Base-by-base conservation (phyloP, 2,888 invertebrate species). In the Zeuzera pyrina region DNA sequence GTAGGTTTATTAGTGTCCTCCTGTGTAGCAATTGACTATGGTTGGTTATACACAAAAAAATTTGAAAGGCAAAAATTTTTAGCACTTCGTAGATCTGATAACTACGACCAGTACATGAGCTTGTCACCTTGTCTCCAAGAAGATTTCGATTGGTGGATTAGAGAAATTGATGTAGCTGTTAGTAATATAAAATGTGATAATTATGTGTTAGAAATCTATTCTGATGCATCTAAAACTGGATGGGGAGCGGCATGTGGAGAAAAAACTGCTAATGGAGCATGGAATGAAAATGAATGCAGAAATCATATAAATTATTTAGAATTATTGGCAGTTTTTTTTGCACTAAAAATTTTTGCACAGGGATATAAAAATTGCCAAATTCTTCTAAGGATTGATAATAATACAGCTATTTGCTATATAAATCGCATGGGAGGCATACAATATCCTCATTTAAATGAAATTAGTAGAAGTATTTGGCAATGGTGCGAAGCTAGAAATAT, bases 11-110 rank as follows among this genome's bases (percentile, higher is more conserved):
- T 58, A 24, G 37, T 41, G 2, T 39, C 56, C 1, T 40, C 42
- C 24, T 57, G 54, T 24, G 54, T 53, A 11, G 56, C 49, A 1
- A 38, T 53, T 8, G 44, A 51, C 29, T 57, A 57, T 31, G 48
- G 52, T 2, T 50, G 43, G 45, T 35, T 55, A 7, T 47, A 55
- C n/a, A 51, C 52, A 1, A 57, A 57, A 35, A 5, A 35, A 8
- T 23, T 41, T 29, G 34, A 36, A 34, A 26, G 41, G 12, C 13
- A 30, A 25, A 38, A 35, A 29, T 35, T 33, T 31, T 22, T 29
- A 12, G 11, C 12, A 15, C 13, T 13, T 11, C 11, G 29, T 15
- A 30, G 19, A 10, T 15, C 26, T 1, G 22, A 12, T 12, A 10
- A 30, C 12, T 19, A 6, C 19, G 19, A 19, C 8, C 5, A 19